These are phyloP conservation scores for Austrolebias charrua DNA, from an alignment of 2,797 vertebrate genomes.

Conservation along the genomic window DNA sequence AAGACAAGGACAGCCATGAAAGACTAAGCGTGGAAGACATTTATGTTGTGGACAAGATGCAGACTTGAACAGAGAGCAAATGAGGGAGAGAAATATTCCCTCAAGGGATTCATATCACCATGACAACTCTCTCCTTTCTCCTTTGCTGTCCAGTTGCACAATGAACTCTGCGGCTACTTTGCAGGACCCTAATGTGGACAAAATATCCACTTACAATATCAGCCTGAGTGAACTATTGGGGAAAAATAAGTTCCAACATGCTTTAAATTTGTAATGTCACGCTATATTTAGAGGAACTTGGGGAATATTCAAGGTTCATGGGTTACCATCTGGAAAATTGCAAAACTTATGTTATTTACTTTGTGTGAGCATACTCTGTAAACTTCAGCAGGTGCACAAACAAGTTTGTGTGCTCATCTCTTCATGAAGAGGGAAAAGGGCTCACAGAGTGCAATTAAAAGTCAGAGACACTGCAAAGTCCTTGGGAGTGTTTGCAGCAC, in stretches of 20 bases:
- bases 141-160: constrained; percentile 58
- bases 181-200: constrained; percentile 18
- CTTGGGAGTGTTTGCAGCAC: constrained; percentile 56
- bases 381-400: constrained; percentile 30
- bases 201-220: constrained; percentile 15
- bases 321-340: constrained; percentile 31
- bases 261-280: constrained; percentile 13
- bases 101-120: constrained; percentile 67
- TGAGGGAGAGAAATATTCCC: constrained; percentile 44
- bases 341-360: constrained; percentile 39
- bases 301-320: constrained; percentile 11
- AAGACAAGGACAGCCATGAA: constrained; percentile 40
- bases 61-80: constrained; percentile 59
- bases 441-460: constrained; percentile 69
- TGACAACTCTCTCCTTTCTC: constrained; percentile 68
- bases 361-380: constrained; percentile 7
- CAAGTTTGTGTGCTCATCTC: constrained; percentile 40
- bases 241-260: background rate
- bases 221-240: constrained; percentile 20
- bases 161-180: constrained; percentile 56
- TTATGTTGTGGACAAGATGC: constrained; percentile 51
- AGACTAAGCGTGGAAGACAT: constrained; percentile 21
- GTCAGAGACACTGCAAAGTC: constrained; percentile 56
- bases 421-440: constrained; percentile 52
- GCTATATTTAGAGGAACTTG: constrained; percentile 3